phyloP scores from a whole-genome alignment of 1,140 invertebrate genomes.

The Musca domestica region DNA sequence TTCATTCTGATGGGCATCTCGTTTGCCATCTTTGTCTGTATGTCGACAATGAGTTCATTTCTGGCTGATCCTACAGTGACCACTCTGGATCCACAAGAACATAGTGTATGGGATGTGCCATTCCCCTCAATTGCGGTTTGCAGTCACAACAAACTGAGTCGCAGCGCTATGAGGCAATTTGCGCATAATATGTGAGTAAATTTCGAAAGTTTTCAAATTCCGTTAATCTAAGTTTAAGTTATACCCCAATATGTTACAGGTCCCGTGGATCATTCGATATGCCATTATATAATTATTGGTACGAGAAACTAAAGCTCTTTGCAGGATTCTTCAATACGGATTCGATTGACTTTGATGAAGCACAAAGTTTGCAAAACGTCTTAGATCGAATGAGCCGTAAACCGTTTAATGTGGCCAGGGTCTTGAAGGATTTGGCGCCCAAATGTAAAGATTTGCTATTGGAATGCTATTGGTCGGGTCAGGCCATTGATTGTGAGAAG shows the following conservation, averaged over 20 bases:
- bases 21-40: conserved; percentile 12
- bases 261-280: background rate
- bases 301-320: background rate
- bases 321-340: conserved; percentile 1
- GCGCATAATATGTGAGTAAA: conserved; percentile 11
- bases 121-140: conserved; percentile 23
- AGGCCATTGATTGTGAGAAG: background rate
- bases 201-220: no score
- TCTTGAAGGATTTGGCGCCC: background rate
- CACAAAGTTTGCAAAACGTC: background rate
- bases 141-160: conserved; percentile 20
- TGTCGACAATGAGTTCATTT: background rate
- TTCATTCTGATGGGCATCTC: conserved; percentile 16
- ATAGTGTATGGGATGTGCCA: conserved; percentile 4
- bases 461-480: background rate
- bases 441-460: conserved; percentile 15
- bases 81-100: background rate
- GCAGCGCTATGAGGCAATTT: background rate
- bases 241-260: no score
- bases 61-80: conserved; percentile 11
- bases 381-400: background rate
- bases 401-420: background rate
- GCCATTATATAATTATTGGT: background rate
- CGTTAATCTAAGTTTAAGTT: no score
- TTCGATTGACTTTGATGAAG: conserved; percentile 14